Conservation (phyloP, 1,140 invertebrate species). For the Thaumatotibia leucotreta region DNA sequence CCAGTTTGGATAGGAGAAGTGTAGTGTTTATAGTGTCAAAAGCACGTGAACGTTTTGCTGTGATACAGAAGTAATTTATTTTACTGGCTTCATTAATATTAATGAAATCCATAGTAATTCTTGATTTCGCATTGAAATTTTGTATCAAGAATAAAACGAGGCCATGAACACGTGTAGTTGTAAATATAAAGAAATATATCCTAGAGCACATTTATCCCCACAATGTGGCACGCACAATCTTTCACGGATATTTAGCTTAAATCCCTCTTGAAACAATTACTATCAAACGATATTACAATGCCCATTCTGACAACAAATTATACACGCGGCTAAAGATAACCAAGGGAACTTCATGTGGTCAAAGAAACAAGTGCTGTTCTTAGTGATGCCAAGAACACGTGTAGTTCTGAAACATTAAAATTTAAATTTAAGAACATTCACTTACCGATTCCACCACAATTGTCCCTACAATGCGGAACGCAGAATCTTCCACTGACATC, state of each 20-base stretch:
- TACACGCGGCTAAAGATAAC: constrained; percentile 72
- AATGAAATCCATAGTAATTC: too few relatives aligned
- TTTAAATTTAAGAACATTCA: neutral
- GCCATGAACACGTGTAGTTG: too few relatives aligned
- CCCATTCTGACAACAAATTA: constrained; percentile 72
- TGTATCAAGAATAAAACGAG: too few relatives aligned
- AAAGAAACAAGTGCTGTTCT: constrained; percentile 79
- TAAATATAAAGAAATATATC: too few relatives aligned
- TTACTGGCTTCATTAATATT: too few relatives aligned
- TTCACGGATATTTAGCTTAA: constrained; percentile 71
- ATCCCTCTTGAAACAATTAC: constrained; percentile 81
- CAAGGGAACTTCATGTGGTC: constrained; percentile 76
- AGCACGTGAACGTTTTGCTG: too few relatives aligned
- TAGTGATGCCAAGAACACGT: too few relatives aligned
- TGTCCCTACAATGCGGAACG: constrained; percentile 76
- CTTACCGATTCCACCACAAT: constrained; percentile 70
- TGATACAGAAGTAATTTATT: too few relatives aligned
- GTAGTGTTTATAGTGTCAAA: too few relatives aligned
- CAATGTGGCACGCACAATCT: constrained; percentile 79
- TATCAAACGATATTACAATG: constrained; percentile 65
- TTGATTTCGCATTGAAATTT: too few relatives aligned
- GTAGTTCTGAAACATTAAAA: too few relatives aligned
- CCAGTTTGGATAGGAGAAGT: too few relatives aligned
- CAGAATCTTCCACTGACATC: constrained; percentile 76
- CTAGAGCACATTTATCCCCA: constrained; percentile 66